Percentiles rank a stretch among this genome's conserved stretches.
Evolutionary conservation across 2,113 vertebrate genomes (phyloP).

Genomic region (Lutjanus erythropterus): DNA sequence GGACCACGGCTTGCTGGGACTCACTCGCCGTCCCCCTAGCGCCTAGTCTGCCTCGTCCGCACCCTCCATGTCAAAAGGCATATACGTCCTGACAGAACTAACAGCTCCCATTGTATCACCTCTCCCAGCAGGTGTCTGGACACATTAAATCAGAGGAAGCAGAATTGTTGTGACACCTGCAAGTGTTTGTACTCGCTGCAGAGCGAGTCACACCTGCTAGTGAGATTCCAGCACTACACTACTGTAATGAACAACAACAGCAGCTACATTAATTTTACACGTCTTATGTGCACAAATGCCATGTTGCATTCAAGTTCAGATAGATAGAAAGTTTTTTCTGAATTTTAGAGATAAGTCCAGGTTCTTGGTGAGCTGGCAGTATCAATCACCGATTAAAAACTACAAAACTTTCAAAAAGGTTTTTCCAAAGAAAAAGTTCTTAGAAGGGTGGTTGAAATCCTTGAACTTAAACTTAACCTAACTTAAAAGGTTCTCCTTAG

Average conservation of each 20-base stretch:
- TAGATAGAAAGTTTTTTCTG: no score
- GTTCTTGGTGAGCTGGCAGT: background rate
- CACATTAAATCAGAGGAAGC: slow-evolving; percentile 44
- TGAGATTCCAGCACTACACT: slow-evolving; percentile 20
- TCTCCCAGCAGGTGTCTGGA: slow-evolving; percentile 63
- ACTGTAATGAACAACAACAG: background rate
- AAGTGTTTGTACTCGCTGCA: slow-evolving; percentile 56
- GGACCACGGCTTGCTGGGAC: slow-evolving; percentile 20
- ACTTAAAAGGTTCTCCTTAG: no score
- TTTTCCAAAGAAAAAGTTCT: no score
- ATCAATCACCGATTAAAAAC: no score
- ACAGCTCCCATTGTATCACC: slow-evolving; percentile 67
- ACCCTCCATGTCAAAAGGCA: slow-evolving; percentile 44
- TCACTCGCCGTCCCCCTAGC: slow-evolving; percentile 33
- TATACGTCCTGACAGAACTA: slow-evolving; percentile 60
- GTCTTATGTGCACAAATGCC: no score
- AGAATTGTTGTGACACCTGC: slow-evolving; percentile 62
- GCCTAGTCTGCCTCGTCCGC: slow-evolving; percentile 33
- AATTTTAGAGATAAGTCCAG: no score
- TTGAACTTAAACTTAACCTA: no score
- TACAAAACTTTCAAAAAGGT: no score
- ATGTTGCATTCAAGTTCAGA: no score
- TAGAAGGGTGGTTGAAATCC: no score
- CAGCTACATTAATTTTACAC: background rate
- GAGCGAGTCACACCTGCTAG: slow-evolving; percentile 56